Conservation (phyloP, 1,140 invertebrate species). For the Littorina saxatilis region DNA sequence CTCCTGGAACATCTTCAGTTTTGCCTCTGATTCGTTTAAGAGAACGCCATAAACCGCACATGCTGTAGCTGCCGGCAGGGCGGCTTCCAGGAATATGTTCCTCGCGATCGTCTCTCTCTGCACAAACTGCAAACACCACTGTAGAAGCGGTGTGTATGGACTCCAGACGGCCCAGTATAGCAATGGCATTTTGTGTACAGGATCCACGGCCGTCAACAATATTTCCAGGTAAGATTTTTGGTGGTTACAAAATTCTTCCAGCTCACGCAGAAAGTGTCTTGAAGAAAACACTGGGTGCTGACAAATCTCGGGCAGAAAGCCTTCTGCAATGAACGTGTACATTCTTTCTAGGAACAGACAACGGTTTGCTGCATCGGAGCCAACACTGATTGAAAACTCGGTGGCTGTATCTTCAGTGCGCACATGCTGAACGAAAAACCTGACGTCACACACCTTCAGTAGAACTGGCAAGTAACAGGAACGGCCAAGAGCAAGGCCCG, state of each 20-base stretch:
- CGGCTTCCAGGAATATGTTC: no score
- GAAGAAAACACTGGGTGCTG: background rate
- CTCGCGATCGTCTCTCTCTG: background rate
- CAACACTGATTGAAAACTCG: background rate
- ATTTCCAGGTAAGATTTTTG: background rate
- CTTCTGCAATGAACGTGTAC: background rate
- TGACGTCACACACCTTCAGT: conserved; percentile 4
- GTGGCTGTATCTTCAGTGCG: background rate
- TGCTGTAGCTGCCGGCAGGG: no score
- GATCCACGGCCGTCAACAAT: background rate
- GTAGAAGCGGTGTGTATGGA: background rate
- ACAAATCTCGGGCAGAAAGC: background rate
- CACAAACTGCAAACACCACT: background rate
- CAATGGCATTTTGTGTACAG: background rate
- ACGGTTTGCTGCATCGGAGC: background rate
- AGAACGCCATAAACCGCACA: no score
- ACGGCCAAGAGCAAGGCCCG: no score
- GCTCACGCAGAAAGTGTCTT: background rate
- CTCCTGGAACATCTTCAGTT: no score
- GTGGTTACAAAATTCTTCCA: background rate
- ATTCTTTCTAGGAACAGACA: background rate
- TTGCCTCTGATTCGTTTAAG: no score
- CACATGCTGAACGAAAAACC: background rate
- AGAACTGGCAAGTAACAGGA: no score
- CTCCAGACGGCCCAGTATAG: conserved; percentile 10